Base-by-base conservation (phyloP, 2,888 invertebrate genomes). In the Phyto melanocephala region DNA sequence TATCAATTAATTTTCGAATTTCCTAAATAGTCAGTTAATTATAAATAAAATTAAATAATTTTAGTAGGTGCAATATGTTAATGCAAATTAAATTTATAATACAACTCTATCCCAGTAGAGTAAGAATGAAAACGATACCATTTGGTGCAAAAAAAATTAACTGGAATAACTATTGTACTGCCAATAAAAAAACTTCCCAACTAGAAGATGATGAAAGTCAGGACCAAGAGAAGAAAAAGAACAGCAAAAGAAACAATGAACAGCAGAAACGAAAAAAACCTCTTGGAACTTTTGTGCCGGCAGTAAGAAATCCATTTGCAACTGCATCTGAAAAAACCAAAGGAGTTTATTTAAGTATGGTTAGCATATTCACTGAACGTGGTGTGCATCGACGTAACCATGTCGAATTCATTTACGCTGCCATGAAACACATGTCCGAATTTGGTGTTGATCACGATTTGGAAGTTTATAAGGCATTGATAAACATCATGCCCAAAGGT, bases 341-440 rank as follows among this genome's bases (percentile, higher is more conserved):
- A 86, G 91, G 94, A 15, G 93, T 94, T 0, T 97, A 95, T 88
- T 87, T 96, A 62, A 93, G 95, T 80, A 94, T 95, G 90, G 92
- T 97, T 68, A 94, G 95, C 85, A 93, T 95, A 81, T 99, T 96
- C 88, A 92, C 94, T 86, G 92, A 92, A 33, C 92, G 93, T 50
- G 95, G 95, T 85, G 92, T 92, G 0, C 93, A 95, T 86, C 93
- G 96, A 82, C 92, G 96, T 79, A 98, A 97, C 52, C 97, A 98
- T 90, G 97, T 98, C 0, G 98, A 98, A 87, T 99, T 99, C 91
- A 97, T 99, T 86, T 95, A 96, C 89, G 94, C 96, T 0, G 98
- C 98, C 0, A 90, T 99, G 82, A 94, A 94, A 72, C 94, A 95
- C 87, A 96, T 99, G 96, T 94, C 96, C 85, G 95, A 95, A 75